Base-by-base conservation (phyloP, 2,888 invertebrate genomes). In the Coelinius sp. region DNA sequence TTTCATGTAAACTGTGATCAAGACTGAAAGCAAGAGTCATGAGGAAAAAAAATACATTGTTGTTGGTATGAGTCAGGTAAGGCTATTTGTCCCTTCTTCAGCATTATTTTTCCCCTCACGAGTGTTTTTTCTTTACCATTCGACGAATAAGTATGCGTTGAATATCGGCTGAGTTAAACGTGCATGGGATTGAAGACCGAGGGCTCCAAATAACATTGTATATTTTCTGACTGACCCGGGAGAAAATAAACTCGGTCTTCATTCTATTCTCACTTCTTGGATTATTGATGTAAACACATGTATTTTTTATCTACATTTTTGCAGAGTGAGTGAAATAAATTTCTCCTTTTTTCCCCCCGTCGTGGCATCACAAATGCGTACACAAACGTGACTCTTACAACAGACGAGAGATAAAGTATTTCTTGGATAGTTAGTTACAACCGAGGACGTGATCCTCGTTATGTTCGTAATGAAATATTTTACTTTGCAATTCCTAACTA, bases 231-330 rank as follows among this genome's bases (percentile, higher is more conserved):
- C 66, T 75, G 73, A 65, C 73, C 68, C 76, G 65, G 68, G 78
- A 79, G 78, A 80, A 84, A 83, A 83, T 84, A 84, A 82, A 81
- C 81, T 71, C 77, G 56, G 77, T 81, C 78, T 76, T 80, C 77
- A 77, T 63, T 24, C 63, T 63, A 63, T 63, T 63, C 41, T 22
- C 24, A 38, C 22, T 63, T 63, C 17, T 49, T 49, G 46, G 17
- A 8, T 41, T 20, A 49, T 49, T 14, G 20, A 8, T 4, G 8
- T 4, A 27, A 24, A 66, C 49, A 22, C 25, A n/a, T n/a, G 41
- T 12, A 12, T n/a, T 1, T 14, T 17, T 59, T 59, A 59, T 31
- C 14, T 49, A 8, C 46, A 20, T 49, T 20, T 8, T 49, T 20
- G 8, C 46, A 20, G n/a, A n/a, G n/a, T n/a, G n/a, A n/a, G n/a